Evolutionary conservation across 2,888 invertebrate species (phyloP), one percentile per base, ranked within the genome.

Genomic region (Ceratothoa steindachneri): DNA sequence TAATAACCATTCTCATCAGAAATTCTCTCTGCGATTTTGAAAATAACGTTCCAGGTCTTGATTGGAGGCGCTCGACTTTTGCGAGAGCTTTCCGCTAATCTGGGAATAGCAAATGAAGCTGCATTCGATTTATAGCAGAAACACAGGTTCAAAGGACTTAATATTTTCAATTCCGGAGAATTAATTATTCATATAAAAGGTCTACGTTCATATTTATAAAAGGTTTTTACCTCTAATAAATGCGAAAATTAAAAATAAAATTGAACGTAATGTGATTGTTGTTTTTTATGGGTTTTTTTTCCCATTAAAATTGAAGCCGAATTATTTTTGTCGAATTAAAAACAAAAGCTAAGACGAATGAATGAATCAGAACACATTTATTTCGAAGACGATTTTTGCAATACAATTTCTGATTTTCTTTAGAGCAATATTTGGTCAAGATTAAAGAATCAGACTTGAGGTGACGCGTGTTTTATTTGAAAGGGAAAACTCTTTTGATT

Each of bases 1-100:
- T 60, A 60, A 60, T 60, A 60, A 60, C 22, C 12, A 24, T 60
- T 60, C 60, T 60, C 60, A 60, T 60, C 60, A 60, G 19, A 60
- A 60, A 60, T 60, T 60, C 60, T 60, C 60, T 60, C 60, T 60
- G 24, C 2, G 1, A 24, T 60, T 60, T 60, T 9, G 22, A 60
- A 60, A 60, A 60, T 24, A 24, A 60, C 60, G 60, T 60, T 60
- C 60, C 27, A n/a, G 12, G 60, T 7, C 60, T 60, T 60, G 60
- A 60, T 60, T 60, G 60, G 60, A 60, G 60, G n/a, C n/a, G 60
- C n/a, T 1, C 19, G 22, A 24, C 27, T 60, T 60, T 24, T 24
- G 22, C 22, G 12, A 60, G 1, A 60, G 60, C 60, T 60, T 7
- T 60, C 12, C 19, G 60, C 60, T 2, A 24, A 60, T 41, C 41